Base-by-base conservation (phyloP, 1,140 invertebrate genomes). In the Notospermus geniculatus region DNA sequence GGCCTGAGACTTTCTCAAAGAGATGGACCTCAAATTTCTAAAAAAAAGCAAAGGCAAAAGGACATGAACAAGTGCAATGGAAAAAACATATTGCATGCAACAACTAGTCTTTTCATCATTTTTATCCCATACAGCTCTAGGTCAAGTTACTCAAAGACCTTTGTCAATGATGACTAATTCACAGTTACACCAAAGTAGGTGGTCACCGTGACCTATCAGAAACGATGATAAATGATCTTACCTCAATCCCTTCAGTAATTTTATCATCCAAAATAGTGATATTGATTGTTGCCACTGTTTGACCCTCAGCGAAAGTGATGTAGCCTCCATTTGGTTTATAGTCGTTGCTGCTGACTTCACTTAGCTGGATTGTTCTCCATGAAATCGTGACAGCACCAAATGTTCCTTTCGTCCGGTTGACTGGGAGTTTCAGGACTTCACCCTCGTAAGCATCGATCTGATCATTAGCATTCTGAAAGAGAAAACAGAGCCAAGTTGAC, bases 21-120 rank as follows among this genome's bases (percentile, higher is more conserved):
- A 80, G 54, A 57, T 69, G 71, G 19, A 80, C 70, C 59, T 77
- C 67, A 73, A 80, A 80, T 46, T 68, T 76, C 76, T 79, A 62
- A 0, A 67, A 70, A 59, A 55, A 17, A 9, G 45, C 17, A 28
- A 2, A 36, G 32, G 15, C 4, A 15, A 7, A 15, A 36, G 32
- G 32, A 7, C 15, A 36, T 4, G 15, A 36, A 36, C n/a, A n/a
- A n/a, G n/a, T n/a, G n/a, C n/a, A n/a, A n/a, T n/a, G n/a, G n/a
- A n/a, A n/a, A 43, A 43, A 43, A 43, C 11, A 13, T 13, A 43
- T 43, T 13, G n/a, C 11, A 13, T 43, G n/a, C n/a, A n/a, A n/a
- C 9, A 15, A n/a, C n/a, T n/a, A n/a, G n/a, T n/a, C n/a, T n/a
- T n/a, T n/a, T n/a, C n/a, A n/a, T n/a, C n/a, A n/a, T n/a, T n/a